These are phyloP conservation scores for Spisula solida DNA, from an alignment of 2,888 invertebrate genomes.

Conservation along the genomic window DNA sequence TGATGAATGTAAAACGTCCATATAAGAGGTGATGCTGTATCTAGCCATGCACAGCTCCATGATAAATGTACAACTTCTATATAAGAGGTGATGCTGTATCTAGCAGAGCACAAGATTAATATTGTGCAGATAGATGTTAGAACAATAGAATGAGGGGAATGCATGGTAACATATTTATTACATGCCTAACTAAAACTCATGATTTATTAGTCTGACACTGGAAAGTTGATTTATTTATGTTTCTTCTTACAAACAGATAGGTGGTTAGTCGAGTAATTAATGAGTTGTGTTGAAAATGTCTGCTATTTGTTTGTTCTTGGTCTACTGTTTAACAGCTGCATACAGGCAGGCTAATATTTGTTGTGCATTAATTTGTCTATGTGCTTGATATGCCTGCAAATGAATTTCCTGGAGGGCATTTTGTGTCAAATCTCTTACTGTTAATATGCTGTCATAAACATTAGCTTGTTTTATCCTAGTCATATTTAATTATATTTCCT, in stretches of 20 bases:
- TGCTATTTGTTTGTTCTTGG: neutral
- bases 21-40: too few relatives aligned
- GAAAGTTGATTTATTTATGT: conserved; percentile 13
- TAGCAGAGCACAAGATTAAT: neutral
- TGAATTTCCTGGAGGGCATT: too few relatives aligned
- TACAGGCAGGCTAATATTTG: neutral
- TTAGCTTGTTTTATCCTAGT: too few relatives aligned
- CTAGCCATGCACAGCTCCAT: too few relatives aligned
- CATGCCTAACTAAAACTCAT: neutral
- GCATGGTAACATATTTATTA: conserved; percentile 13
- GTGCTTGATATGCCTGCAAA: too few relatives aligned
- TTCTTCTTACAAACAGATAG: conserved; percentile 8
- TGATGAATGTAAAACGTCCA: too few relatives aligned
- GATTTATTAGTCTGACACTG: conserved; percentile 15
- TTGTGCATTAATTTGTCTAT: too few relatives aligned
- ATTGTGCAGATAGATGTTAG: neutral
- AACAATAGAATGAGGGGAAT: neutral
- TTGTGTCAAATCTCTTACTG: too few relatives aligned
- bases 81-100: neutral
- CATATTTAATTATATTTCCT: too few relatives aligned
- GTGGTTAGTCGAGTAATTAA: conserved; percentile 26
- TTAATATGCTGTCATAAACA: too few relatives aligned
- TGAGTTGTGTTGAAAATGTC: conserved; percentile 2
- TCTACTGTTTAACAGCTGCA: neutral
- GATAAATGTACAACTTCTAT: neutral